These are phyloP conservation scores for Notothenia rossii DNA, from an alignment of 2,113 vertebrate genomes.

Conservation along the genomic window DNA sequence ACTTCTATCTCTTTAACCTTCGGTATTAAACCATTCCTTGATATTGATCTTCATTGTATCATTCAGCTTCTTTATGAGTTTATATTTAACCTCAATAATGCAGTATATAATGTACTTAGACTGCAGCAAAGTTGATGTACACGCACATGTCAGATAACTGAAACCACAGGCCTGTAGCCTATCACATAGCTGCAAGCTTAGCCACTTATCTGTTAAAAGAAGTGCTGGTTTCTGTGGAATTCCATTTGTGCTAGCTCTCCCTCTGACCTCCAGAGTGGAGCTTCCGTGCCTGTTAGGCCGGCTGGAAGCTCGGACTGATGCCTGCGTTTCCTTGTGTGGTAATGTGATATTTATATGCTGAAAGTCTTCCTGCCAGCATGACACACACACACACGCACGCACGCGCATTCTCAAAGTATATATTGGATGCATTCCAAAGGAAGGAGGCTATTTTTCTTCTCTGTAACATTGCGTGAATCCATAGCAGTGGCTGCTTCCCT, in stretches of 20 bases:
- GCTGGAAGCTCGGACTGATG: constrained; percentile 78
- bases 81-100: neutral
- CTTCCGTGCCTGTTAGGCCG: constrained; percentile 78
- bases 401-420: constrained; percentile 53
- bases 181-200: constrained; percentile 58
- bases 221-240: constrained; percentile 75
- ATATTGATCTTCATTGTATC: neutral
- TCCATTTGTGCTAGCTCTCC: constrained; percentile 72
- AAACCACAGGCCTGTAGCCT: constrained; percentile 50
- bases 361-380: constrained; percentile 79
- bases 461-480: constrained; percentile 54
- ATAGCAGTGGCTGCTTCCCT: constrained; percentile 38
- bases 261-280: constrained; percentile 75
- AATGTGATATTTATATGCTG: constrained; percentile 88
- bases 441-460: constrained; percentile 66
- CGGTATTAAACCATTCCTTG: neutral
- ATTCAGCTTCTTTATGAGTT: neutral
- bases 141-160: constrained; percentile 48
- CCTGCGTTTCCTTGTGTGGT: constrained; percentile 84
- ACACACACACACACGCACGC: constrained; percentile 52
- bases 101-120: neutral
- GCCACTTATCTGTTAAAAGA: constrained; percentile 74
- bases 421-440: constrained; percentile 80
- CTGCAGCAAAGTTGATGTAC: constrained; percentile 26
- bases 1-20: neutral